Evolutionary conservation across 2,888 invertebrate species (phyloP).

Genomic region (Chymomyza fuscimana): DNA sequence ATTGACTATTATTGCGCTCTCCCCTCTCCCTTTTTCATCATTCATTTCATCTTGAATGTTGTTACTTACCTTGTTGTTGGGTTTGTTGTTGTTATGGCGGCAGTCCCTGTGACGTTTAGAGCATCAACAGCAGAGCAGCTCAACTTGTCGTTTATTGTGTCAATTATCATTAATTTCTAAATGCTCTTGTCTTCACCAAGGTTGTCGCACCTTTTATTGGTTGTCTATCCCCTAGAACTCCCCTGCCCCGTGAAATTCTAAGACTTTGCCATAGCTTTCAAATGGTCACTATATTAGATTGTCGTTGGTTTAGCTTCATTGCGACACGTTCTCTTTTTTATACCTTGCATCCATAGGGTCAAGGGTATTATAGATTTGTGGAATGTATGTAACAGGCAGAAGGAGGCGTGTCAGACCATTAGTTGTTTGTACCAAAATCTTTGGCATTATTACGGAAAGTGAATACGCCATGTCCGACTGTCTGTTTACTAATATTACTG

Average conservation of each 20-base stretch:
- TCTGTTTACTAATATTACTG: too few species aligned
- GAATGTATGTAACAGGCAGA: too few species aligned
- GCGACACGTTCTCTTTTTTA: constrained; percentile 22
- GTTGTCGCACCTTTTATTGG: constrained; percentile 55
- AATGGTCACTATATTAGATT: not conserved
- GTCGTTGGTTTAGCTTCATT: constrained; percentile 6
- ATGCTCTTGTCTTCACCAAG: constrained; percentile 57
- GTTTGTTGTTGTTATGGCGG: constrained; percentile 5
- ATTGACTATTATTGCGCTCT: constrained; percentile 48
- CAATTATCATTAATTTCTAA: constrained; percentile 74
- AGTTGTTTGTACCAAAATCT: too few species aligned
- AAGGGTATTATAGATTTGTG: too few species aligned
- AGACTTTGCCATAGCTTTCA: not conserved
- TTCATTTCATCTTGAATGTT: not conserved
- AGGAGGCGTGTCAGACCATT: too few species aligned
- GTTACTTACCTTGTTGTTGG: constrained; percentile 11
- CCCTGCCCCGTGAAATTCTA: not conserved
- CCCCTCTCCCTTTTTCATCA: not conserved
- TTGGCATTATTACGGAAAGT: too few species aligned
- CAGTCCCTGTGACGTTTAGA: constrained; percentile 22
- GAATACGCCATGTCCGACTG: too few species aligned
- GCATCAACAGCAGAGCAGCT: constrained; percentile 48
- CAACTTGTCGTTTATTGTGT: constrained; percentile 76
- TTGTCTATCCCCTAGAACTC: not conserved
- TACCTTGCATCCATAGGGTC: too few species aligned